Conservation (phyloP, 2,113 vertebrate species). For the Globicephala melas region DNA sequence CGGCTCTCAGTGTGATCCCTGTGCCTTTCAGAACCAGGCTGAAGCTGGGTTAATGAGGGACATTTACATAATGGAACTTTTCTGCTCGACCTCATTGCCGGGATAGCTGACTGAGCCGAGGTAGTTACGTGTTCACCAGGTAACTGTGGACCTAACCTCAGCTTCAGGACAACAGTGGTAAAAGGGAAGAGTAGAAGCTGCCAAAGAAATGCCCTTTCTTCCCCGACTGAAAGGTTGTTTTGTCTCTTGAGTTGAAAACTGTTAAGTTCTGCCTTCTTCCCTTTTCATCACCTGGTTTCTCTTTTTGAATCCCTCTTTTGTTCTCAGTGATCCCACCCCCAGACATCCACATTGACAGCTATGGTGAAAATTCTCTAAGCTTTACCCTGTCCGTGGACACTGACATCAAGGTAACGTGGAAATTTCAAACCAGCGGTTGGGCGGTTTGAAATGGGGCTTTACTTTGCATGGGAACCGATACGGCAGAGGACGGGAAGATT, state of each 20-base stretch:
- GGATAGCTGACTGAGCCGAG: neutral
- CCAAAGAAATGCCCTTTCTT: neutral
- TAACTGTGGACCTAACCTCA: neutral
- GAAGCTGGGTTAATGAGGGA: neutral
- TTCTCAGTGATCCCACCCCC: constrained; percentile 90
- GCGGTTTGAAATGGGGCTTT: neutral
- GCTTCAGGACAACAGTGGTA: neutral
- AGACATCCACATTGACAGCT: constrained; percentile 85
- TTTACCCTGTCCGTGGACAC: constrained; percentile 88
- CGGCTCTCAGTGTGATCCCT: neutral
- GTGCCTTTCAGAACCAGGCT: neutral
- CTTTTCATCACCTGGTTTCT: neutral
- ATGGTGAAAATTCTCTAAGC: constrained; percentile 84
- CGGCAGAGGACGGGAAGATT: neutral
- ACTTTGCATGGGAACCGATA: neutral
- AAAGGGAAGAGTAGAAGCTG: neutral
- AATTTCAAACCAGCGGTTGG: neutral
- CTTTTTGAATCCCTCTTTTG: neutral
- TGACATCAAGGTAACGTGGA: constrained; percentile 83
- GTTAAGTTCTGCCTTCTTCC: neutral
- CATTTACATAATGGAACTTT: neutral
- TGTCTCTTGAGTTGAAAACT: neutral
- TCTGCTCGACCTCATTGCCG: neutral
- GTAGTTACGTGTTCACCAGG: neutral
- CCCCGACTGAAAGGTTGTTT: neutral